These are phyloP conservation scores for Ardeotis arabs DNA, from an alignment of 2,113 vertebrate genomes.

Conservation along the genomic window DNA sequence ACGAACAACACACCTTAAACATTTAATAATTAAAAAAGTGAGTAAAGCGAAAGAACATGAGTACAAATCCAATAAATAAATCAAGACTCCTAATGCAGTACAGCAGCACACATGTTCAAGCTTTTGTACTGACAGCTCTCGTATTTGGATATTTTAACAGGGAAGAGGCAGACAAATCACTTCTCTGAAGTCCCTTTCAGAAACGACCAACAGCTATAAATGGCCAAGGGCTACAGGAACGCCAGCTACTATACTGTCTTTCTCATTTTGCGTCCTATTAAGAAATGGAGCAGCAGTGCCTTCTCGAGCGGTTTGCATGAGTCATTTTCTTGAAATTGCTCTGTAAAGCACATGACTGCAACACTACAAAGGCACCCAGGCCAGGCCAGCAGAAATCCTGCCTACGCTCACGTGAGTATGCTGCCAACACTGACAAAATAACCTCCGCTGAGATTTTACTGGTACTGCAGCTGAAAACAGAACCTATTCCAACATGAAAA, in stretches of 20 bases:
- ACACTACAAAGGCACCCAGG: constrained; percentile 15
- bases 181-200: neutral
- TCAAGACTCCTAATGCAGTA: neutral
- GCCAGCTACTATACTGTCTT: neutral
- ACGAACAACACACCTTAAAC: neutral
- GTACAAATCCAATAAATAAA: neutral
- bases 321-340: constrained; percentile 37
- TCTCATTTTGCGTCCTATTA: neutral
- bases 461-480: neutral
- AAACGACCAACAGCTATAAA: neutral
- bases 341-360: constrained; percentile 47
- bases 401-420: constrained; percentile 13
- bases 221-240: neutral
- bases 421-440: constrained; percentile 12
- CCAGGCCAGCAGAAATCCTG: constrained; percentile 40
- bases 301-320: neutral
- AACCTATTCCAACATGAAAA: neutral
- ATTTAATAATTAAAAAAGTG: neutral
- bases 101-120: neutral
- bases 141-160: neutral
- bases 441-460: constrained; percentile 23
- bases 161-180: neutral
- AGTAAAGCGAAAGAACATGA: neutral
- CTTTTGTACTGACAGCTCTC: neutral
- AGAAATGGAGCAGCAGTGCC: neutral